phyloP scores from a whole-genome alignment of 2,888 invertebrate species.

The Apamea epomidion region DNA sequence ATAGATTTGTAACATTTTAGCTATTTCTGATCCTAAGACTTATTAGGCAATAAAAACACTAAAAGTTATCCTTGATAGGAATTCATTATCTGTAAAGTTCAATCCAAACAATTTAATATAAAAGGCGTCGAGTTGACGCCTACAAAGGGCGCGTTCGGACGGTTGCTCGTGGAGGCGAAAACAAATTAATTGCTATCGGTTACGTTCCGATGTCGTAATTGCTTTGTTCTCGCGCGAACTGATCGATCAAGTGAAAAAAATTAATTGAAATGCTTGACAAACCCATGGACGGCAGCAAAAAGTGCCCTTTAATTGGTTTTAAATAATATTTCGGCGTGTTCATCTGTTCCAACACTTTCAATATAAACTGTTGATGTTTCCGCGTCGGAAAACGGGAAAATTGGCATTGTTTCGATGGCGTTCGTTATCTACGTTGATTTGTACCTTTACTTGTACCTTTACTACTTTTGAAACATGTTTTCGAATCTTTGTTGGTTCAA shows the following conservation, averaged over 20 bases:
- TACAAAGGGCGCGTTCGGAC: conserved; percentile 83
- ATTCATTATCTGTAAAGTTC: conserved; percentile 68
- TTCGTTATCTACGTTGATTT: conserved; percentile 29
- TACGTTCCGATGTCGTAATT: conserved; percentile 87
- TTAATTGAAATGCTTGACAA: conserved; percentile 86
- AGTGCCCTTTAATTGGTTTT: conserved; percentile 64
- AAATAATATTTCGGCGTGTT: conserved; percentile 46
- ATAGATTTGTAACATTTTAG: conserved; percentile 14
- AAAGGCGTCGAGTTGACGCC: conserved; percentile 82
- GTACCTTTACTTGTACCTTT: conserved; percentile 5
- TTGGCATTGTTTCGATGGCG: conserved; percentile 17
- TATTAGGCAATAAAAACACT: conserved; percentile 42
- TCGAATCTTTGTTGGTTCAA: background rate
- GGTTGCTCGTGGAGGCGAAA: conserved; percentile 83
- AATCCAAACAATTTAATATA: conserved; percentile 82
- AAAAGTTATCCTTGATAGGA: conserved; percentile 47
- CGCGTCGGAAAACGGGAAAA: conserved; percentile 38
- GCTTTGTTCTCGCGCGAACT: conserved; percentile 85
- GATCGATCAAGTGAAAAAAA: conserved; percentile 88
- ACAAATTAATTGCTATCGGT: conserved; percentile 90
- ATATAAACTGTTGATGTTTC: conserved; percentile 54
- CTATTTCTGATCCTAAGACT: conserved; percentile 1
- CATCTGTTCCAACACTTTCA: conserved; percentile 52
- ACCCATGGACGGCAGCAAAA: conserved; percentile 70
- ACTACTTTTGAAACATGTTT: conserved; percentile 10